Conservation (phyloP, 2,888 invertebrate genomes). For the Geotrupes spiniger region DNA sequence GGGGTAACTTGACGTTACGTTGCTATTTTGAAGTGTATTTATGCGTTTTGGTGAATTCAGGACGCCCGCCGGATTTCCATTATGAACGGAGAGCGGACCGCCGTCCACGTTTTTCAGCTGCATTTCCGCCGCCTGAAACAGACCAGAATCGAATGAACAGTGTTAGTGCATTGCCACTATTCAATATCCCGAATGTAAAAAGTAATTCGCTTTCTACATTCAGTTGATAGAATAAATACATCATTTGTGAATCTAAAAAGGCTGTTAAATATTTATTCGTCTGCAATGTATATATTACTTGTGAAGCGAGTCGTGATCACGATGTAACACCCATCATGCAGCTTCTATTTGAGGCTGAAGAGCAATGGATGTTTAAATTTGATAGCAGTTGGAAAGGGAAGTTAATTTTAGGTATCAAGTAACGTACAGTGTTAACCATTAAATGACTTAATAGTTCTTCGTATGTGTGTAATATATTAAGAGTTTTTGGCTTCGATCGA, state of each 20-base stretch:
- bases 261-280: constrained; percentile 1
- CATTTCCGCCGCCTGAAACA: constrained; percentile 46
- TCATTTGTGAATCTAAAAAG: background rate
- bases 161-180: background rate
- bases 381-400: constrained; percentile 2
- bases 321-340: no score
- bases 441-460: background rate
- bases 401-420: constrained; percentile 1
- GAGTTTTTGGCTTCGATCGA: no score
- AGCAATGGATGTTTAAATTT: background rate
- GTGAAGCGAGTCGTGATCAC: background rate
- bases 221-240: background rate
- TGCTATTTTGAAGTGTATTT: constrained; percentile 48
- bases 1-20: constrained; percentile 35
- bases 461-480: no score
- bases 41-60: constrained; percentile 48
- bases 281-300: background rate
- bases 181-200: background rate
- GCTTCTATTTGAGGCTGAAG: background rate
- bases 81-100: constrained; percentile 47
- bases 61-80: constrained; percentile 41
- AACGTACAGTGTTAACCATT: background rate
- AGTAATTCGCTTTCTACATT: constrained; percentile 6
- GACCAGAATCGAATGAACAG: constrained; percentile 7
- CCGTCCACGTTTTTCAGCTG: constrained; percentile 49